Percentiles rank a stretch among this genome's conserved stretches.
Conservation (phyloP, 2,113 vertebrate species). For the Ophthalmolycus amberensis region DNA sequence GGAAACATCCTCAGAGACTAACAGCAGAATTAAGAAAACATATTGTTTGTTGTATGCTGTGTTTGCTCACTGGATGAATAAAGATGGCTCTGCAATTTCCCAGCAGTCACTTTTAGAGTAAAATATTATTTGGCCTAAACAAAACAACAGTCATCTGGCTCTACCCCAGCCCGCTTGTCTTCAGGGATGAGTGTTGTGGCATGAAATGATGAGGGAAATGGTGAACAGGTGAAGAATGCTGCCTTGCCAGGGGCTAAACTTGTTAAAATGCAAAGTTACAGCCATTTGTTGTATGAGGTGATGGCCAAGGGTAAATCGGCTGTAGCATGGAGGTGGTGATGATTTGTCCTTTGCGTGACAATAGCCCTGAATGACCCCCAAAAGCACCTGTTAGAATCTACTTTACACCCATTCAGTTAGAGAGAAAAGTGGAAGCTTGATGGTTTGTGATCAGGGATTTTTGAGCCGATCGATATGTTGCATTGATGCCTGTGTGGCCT, state of each 20-base stretch:
- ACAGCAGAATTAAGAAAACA: slow-evolving; percentile 53
- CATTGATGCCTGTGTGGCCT: slow-evolving; percentile 13
- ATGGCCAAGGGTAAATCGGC: slow-evolving; percentile 61
- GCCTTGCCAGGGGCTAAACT: slow-evolving; percentile 64
- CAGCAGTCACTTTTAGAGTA: neutral
- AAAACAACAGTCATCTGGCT: slow-evolving; percentile 11
- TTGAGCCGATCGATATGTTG: slow-evolving; percentile 37
- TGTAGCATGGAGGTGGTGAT: slow-evolving; percentile 18
- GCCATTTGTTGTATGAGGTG: slow-evolving; percentile 61
- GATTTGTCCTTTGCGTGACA: slow-evolving; percentile 52
- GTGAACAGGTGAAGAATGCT: slow-evolving; percentile 54
- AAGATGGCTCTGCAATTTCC: slow-evolving; percentile 42
- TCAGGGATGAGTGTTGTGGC: slow-evolving; percentile 36
- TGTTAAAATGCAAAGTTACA: slow-evolving; percentile 61
- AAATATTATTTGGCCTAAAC: slow-evolving; percentile 21
- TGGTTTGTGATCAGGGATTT: slow-evolving; percentile 43
- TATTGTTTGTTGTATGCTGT: neutral
- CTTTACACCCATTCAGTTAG: slow-evolving; percentile 28
- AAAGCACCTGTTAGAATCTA: slow-evolving; percentile 48
- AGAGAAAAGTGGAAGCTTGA: slow-evolving; percentile 31
- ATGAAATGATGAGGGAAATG: slow-evolving; percentile 39
- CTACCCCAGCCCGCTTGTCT: slow-evolving; percentile 24
- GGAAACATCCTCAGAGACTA: slow-evolving; percentile 11
- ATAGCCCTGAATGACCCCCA: slow-evolving; percentile 46
- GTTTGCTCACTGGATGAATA: slow-evolving; percentile 32